phyloP scores from a whole-genome alignment of 2,888 invertebrate species.

The Beris morrisii region DNA sequence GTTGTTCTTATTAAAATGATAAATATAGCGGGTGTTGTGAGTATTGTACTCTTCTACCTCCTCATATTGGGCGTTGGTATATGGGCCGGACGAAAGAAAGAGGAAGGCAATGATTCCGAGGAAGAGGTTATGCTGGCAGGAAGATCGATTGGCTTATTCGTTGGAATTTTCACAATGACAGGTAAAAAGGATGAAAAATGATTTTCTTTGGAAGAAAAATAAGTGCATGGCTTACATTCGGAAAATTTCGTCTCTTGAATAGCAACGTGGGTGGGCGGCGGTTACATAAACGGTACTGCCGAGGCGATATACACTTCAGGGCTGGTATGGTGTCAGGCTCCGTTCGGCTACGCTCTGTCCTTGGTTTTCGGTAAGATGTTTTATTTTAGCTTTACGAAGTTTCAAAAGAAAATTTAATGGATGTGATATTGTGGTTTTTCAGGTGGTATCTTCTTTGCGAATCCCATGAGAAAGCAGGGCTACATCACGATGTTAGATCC shows the following conservation, averaged over 20 bases:
- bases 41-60: slow-evolving; percentile 94
- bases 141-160: slow-evolving; percentile 93
- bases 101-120: slow-evolving; percentile 82
- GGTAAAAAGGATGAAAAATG: slow-evolving; percentile 60
- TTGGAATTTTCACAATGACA: slow-evolving; percentile 99
- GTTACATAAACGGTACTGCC: slow-evolving; percentile 98
- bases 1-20: slow-evolving; percentile 63
- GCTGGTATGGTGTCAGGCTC: slow-evolving; percentile 97
- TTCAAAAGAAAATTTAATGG: neutral
- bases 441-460: slow-evolving; percentile 98
- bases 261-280: slow-evolving; percentile 99
- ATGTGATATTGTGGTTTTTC: neutral
- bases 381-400: neutral
- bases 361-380: slow-evolving; percentile 81
- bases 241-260: slow-evolving; percentile 37
- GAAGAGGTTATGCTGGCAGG: slow-evolving; percentile 99
- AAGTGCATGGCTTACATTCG: neutral
- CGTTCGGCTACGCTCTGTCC: slow-evolving; percentile 97
- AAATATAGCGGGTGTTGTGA: slow-evolving; percentile 89
- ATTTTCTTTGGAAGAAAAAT: neutral
- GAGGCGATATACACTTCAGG: slow-evolving; percentile 94
- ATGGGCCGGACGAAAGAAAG: slow-evolving; percentile 96
- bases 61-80: slow-evolving; percentile 94
- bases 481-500: slow-evolving; percentile 99
- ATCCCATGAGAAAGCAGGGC: slow-evolving; percentile 95